Base-by-base conservation (phyloP, 2,797 vertebrate genomes). In the Picus viridis region DNA sequence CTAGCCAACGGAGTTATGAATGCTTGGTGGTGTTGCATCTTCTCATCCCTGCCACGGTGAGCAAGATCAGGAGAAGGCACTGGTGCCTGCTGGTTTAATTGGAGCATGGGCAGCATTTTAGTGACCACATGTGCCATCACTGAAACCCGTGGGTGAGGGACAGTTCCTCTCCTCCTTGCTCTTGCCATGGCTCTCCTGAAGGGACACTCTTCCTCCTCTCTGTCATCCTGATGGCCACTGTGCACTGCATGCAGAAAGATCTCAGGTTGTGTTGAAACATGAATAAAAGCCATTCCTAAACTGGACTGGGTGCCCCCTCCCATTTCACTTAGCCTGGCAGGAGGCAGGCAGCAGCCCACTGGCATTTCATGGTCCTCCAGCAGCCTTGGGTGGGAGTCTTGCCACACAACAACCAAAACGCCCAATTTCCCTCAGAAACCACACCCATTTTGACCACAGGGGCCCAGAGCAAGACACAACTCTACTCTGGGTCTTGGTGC, bases 231-330 rank as follows among this genome's bases (percentile, higher is more conserved):
- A 47, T 0, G 19, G 53, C 51, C 51, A 84, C 36, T 29, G 41
- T 59, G 56, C 3, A 1, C 11, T 2, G 7, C 51, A 27, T 59
- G 43, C 39, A 67, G 43, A 73, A 72, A 73, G 2, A 79, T 20
- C 27, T 88, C 54, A 59, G 0, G 86, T 92, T 91, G 41, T 61
- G 78, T 49, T 61, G 73, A 78, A 92, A 91, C 2, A 0, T 6
- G 36, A 94, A 95, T 88, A 94, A 96, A 97, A 91, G n/a, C 39
- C 36, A 53, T 76, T 89, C 32, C 36, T 73, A 71, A 71, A 43
- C 30, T 4, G 3, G 22, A 29, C 26, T 72, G 54, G 67, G 36
- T 89, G 39, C 39, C 53, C 89, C 20, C 86, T 85, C 83, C 74
- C 36, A 3, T 41, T 57, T 73, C 8, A 14, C 8, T 34, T 64